phyloP scores from a whole-genome alignment of 2,113 vertebrate genomes.

The Collichthys lucidus region DNA sequence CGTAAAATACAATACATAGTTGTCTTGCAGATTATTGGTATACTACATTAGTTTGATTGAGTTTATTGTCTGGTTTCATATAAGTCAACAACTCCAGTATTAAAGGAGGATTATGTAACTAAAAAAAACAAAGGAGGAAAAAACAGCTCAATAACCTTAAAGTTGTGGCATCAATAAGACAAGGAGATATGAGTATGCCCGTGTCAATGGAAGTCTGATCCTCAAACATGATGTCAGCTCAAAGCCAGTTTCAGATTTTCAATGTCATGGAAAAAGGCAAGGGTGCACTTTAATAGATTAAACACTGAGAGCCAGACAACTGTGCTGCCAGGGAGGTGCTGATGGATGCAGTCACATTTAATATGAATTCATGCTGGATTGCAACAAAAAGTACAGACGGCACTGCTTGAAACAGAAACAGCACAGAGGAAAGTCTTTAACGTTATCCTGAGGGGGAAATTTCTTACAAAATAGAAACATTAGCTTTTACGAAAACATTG shows the following conservation, averaged over 20 bases:
- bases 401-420: constrained; percentile 33
- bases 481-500: neutral
- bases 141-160: constrained; percentile 60
- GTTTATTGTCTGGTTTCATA: constrained; percentile 32
- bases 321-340: constrained; percentile 77
- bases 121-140: constrained; percentile 3
- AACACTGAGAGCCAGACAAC: constrained; percentile 77
- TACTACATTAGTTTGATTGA: neutral
- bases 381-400: constrained; percentile 47
- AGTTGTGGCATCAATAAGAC: constrained; percentile 73
- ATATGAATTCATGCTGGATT: constrained; percentile 72
- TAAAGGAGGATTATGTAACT: constrained; percentile 48
- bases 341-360: constrained; percentile 81
- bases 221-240: constrained; percentile 80
- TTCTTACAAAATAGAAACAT: constrained; percentile 1
- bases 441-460: neutral
- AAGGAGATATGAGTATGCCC: constrained; percentile 68
- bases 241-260: constrained; percentile 79
- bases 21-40: neutral
- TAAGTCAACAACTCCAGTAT: constrained; percentile 6
- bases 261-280: constrained; percentile 80
- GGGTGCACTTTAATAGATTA: constrained; percentile 86
- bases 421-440: constrained; percentile 25
- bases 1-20: neutral
- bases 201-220: constrained; percentile 77